phyloP scores from a whole-genome alignment of 2,888 invertebrate genomes.

The Pardosa pseudoannulata region DNA sequence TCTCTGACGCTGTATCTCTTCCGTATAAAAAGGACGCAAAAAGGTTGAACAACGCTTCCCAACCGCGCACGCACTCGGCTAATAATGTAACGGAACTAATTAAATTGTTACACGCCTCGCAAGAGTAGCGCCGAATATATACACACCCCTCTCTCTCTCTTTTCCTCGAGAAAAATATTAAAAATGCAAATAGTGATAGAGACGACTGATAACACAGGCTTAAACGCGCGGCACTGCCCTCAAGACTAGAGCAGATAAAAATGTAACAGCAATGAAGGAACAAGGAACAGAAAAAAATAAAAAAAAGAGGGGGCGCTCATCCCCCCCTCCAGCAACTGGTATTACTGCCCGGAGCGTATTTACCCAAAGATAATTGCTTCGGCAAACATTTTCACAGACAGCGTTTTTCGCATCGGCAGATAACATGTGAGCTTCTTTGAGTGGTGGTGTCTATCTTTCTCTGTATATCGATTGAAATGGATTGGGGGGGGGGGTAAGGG shows the following conservation, averaged over 20 bases:
- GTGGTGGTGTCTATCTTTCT: constrained; percentile 39
- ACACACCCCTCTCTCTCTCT: constrained; percentile 5
- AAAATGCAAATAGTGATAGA: constrained; percentile 68
- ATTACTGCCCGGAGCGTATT: constrained; percentile 61
- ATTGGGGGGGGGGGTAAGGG: constrained; percentile 6
- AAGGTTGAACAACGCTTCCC: too few relatives aligned
- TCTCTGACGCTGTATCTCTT: too few relatives aligned
- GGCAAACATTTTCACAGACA: constrained; percentile 71
- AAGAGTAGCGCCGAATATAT: constrained; percentile 28
- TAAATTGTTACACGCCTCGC: constrained; percentile 59
- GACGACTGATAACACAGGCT: constrained; percentile 29
- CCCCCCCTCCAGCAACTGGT: constrained; percentile 58
- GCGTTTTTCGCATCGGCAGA: constrained; percentile 70
- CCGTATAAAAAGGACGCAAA: too few relatives aligned
- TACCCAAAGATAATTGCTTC: constrained; percentile 69
- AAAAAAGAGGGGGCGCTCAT: constrained; percentile 24
- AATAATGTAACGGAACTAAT: constrained; percentile 67
- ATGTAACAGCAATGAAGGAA: constrained; percentile 28
- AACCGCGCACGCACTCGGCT: constrained; percentile 13
- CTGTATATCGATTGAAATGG: constrained; percentile 47
- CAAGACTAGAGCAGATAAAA: constrained; percentile 52
- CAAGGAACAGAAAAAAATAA: constrained; percentile 18
- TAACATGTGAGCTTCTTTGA: constrained; percentile 56
- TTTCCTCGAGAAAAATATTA: constrained; percentile 48
- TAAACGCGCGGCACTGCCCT: constrained; percentile 42